phyloP scores from a whole-genome alignment of 2,888 invertebrate genomes.

The Cantharis rufa region DNA sequence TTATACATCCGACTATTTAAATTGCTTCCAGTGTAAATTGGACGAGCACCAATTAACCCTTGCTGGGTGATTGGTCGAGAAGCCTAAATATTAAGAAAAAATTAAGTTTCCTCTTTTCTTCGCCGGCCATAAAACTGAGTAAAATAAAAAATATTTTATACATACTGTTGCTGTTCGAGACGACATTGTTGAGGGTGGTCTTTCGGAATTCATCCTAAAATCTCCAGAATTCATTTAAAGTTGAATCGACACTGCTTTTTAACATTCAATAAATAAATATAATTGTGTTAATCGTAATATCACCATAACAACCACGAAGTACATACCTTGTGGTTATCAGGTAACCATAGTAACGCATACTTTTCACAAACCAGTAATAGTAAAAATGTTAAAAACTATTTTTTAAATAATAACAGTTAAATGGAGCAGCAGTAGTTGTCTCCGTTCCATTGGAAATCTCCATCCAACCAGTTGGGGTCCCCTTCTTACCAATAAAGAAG shows the following conservation, averaged over 20 bases:
- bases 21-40: slow-evolving; percentile 25
- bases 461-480: too few species aligned
- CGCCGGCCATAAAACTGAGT: too few species aligned
- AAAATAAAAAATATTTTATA: too few species aligned
- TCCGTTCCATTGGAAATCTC: too few species aligned
- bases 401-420: too few species aligned
- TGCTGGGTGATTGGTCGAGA: slow-evolving; percentile 43
- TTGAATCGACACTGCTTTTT: neutral
- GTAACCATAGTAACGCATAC: neutral
- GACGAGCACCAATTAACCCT: slow-evolving; percentile 35
- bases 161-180: slow-evolving; percentile 10
- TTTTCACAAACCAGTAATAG: neutral
- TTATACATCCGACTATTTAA: slow-evolving; percentile 39
- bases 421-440: too few species aligned
- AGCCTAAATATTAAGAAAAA: neutral
- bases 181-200: slow-evolving; percentile 4
- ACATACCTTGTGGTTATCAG: neutral
- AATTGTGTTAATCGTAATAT: neutral
- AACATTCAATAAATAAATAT: neutral
- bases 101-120: too few species aligned
- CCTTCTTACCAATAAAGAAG: too few species aligned
- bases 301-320: neutral
- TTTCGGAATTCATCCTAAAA: slow-evolving; percentile 3
- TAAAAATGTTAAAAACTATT: too few species aligned
- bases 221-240: neutral